Percentiles rank a stretch among this genome's conserved stretches.
These are phyloP conservation scores for Epizoanthus fatuus DNA, from an alignment of 92 coral and sea anemone genomes.

Conservation along the genomic window DNA sequence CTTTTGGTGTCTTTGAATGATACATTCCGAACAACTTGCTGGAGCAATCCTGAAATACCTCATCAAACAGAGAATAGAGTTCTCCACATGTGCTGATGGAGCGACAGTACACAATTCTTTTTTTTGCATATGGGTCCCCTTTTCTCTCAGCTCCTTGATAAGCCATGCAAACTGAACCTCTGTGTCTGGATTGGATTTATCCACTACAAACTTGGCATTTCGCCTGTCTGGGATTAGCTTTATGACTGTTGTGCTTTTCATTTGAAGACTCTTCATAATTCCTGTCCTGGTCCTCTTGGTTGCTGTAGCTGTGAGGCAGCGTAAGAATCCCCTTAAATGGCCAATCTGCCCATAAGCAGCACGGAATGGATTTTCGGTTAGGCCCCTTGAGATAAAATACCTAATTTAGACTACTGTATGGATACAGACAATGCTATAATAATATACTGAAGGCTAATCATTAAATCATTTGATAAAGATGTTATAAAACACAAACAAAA, in stretches of 20 bases:
- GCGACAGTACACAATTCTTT: slow-evolving; percentile 29
- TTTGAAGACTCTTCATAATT: slow-evolving; percentile 25
- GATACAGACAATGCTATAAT: slow-evolving; percentile 5
- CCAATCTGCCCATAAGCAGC: slow-evolving; percentile 39
- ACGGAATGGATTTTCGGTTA: slow-evolving; percentile 19
- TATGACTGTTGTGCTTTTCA: slow-evolving; percentile 12
- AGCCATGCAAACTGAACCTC: neutral
- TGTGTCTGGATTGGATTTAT: neutral
- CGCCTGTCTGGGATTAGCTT: slow-evolving; percentile 39
- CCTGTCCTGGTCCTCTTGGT: slow-evolving; percentile 17
- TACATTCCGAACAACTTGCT: slow-evolving; percentile 41
- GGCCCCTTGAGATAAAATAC: slow-evolving; percentile 23
- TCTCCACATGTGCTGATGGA: slow-evolving; percentile 43
- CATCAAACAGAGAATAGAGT: slow-evolving; percentile 24
- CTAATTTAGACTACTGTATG: slow-evolving; percentile 4
- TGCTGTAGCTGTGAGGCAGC: slow-evolving; percentile 45
- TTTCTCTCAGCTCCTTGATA: slow-evolving; percentile 7
- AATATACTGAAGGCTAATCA: slow-evolving; percentile 2
- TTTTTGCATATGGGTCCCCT: slow-evolving; percentile 7
- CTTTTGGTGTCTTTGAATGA: slow-evolving; percentile 65
- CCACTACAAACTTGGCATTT: neutral
- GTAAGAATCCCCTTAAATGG: slow-evolving; percentile 14
- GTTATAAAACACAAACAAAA: slow-evolving; percentile 6
- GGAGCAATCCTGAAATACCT: slow-evolving; percentile 1
- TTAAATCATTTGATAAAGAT: neutral